Evolutionary conservation across 2,797 vertebrate species (phyloP).

Genomic region (Ambastaia sidthimunki): DNA sequence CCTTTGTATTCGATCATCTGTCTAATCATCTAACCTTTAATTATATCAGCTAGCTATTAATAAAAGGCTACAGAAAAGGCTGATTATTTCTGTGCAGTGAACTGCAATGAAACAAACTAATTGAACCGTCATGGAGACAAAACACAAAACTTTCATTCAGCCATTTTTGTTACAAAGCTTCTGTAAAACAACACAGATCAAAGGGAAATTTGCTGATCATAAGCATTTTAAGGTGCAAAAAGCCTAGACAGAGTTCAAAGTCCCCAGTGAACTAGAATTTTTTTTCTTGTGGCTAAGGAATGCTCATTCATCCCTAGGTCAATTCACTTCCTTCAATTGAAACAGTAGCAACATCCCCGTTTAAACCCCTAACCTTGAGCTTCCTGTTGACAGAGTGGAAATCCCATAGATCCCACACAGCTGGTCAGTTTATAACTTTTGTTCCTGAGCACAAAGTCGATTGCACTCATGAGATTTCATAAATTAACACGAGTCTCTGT

Average conservation of each 20-base stretch:
- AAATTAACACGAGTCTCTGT: background rate
- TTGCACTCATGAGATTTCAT: conserved; percentile 22
- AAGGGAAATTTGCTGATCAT: background rate
- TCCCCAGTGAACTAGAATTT: conserved; percentile 12
- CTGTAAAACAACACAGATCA: background rate
- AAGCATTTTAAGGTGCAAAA: conserved; percentile 26
- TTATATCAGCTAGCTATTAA: background rate
- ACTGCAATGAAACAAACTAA: conserved; percentile 9
- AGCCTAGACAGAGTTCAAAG: conserved; percentile 39
- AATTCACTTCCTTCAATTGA: conserved; percentile 77
- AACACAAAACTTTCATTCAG: background rate
- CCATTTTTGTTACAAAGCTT: background rate
- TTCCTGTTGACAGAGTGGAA: conserved; percentile 71
- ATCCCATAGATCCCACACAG: conserved; percentile 35
- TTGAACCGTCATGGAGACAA: conserved; percentile 2
- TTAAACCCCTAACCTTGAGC: conserved; percentile 61
- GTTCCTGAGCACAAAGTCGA: conserved; percentile 56
- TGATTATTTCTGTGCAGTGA: background rate
- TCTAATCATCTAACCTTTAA: conserved; percentile 32
- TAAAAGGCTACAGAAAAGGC: background rate
- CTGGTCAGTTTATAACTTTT: conserved; percentile 40
- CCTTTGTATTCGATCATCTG: conserved; percentile 36
- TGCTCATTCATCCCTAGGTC: conserved; percentile 60
- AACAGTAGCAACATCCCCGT: conserved; percentile 74
- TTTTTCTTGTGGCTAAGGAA: conserved; percentile 52